Percentiles rank a stretch among this genome's conserved stretches.
phyloP scores from a whole-genome alignment of 2,888 invertebrate genomes.

The Agonopterix arenella region DNA sequence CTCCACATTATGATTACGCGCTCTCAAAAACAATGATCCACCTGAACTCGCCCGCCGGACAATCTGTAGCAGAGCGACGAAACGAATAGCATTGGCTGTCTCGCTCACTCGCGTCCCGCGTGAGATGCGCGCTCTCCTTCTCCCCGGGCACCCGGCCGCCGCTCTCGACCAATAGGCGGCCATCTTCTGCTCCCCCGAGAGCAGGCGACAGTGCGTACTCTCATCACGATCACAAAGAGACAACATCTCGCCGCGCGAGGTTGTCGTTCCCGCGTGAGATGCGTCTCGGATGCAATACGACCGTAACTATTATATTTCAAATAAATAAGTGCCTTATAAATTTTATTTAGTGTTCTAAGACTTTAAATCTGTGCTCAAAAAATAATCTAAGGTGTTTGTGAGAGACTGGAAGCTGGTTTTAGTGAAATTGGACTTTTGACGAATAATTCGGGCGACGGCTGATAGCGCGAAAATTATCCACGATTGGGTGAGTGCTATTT shows the following conservation, averaged over 20 bases:
- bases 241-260: conserved; percentile 71
- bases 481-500: conserved; percentile 71
- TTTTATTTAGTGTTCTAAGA: conserved; percentile 39
- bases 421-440: conserved; percentile 52
- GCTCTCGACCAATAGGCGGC: conserved; percentile 71
- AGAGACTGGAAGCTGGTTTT: conserved; percentile 44
- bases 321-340: conserved; percentile 39
- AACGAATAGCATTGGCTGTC: conserved; percentile 63
- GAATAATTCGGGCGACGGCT: conserved; percentile 43
- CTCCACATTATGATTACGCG: conserved; percentile 66
- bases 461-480: conserved; percentile 72
- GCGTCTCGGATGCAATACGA: conserved; percentile 34
- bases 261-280: conserved; percentile 61
- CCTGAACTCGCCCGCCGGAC: conserved; percentile 59
- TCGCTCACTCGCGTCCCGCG: conserved; percentile 48
- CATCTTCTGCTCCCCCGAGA: conserved; percentile 76
- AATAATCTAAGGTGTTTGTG: conserved; percentile 50
- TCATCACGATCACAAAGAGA: conserved; percentile 71
- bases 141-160: conserved; percentile 53
- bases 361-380: conserved; percentile 58
- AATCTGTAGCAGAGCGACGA: conserved; percentile 48
- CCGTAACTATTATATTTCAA: conserved; percentile 38
- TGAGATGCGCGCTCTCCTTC: conserved; percentile 68
- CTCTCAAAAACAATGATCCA: conserved; percentile 59
- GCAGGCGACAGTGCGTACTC: conserved; percentile 76